Percentiles rank a stretch among this genome's conserved stretches.
Conservation (phyloP, 2,797 vertebrate genomes). For the Pristis pectinata region DNA sequence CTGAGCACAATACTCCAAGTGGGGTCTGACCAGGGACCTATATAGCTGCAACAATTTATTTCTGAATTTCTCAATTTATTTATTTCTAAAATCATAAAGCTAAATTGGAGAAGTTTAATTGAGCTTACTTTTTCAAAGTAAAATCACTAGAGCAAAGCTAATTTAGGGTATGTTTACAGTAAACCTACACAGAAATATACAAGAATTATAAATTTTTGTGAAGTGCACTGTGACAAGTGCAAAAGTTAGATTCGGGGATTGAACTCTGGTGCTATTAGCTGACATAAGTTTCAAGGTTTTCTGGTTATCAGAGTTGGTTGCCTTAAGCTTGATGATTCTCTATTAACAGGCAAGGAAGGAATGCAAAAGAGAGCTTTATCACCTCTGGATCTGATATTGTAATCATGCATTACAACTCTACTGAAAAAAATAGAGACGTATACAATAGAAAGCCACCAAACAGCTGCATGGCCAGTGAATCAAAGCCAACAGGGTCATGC, state of each 20-base stretch:
- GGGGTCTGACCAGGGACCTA: too few relatives aligned
- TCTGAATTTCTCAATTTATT: too few relatives aligned
- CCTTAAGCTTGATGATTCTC: not conserved
- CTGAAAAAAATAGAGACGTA: not conserved
- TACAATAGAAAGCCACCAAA: not conserved
- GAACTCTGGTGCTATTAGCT: not conserved
- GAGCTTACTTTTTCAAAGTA: not conserved
- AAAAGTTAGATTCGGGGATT: not conserved
- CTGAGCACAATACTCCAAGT: too few relatives aligned
- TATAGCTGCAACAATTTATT: too few relatives aligned
- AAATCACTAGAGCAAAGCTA: not conserved
- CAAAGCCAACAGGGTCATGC: not conserved
- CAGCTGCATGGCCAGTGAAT: not conserved
- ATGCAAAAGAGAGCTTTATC: not conserved
- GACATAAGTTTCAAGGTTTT: not conserved
- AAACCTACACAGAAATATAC: not conserved
- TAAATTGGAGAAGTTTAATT: not conserved
- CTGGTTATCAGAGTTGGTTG: not conserved
- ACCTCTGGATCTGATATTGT: not conserved
- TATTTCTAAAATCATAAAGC: not conserved
- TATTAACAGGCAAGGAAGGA: not conserved
- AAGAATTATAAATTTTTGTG: not conserved
- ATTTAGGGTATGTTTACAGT: not conserved
- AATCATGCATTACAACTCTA: not conserved
- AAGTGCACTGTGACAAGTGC: not conserved